Evolutionary conservation across 2,113 vertebrate species (phyloP), one percentile per base, ranked within the genome.

Genomic region (Chaetodon auriga): DNA sequence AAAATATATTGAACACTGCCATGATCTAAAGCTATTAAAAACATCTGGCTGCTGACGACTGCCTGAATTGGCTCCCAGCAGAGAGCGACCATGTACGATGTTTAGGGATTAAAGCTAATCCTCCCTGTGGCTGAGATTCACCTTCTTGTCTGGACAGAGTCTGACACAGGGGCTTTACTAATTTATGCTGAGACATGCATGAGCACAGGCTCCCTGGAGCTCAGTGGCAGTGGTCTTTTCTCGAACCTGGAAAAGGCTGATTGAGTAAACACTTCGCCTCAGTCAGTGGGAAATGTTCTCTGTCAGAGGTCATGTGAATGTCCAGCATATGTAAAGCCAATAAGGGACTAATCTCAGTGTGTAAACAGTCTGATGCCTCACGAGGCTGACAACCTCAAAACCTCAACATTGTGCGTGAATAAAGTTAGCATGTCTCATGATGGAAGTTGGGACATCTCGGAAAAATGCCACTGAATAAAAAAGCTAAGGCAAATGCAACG

Each of bases 101-200:
- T 89, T 81, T 63, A 57, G 82, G 91, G 92, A 93, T 94, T 89
- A 93, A 53, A 85, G 80, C 53, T 92, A 90, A 93, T 94, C 88
- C 87, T 87, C 83, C 87, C 90, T 75, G 88, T 93, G 90, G 92
- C 84, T 92, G 83, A 89, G 92, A 92, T 92, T 94, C 91, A 93
- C 93, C 91, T 92, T 90, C 84, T 91, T 81, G 90, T 93, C 92
- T 93, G 92, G 87, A 90, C 87, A 81, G 73, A 83, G 89, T 90
- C 90, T 86, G 89, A 93, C 91, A 91, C 85, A 72, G 89, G 75
- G 83, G 92, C 89, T 88, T 86, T 85, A 70, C 82, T 93, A 91
- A 94, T 94, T 91, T 93, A 92, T 94, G 87, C 91, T 87, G 82
- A 89, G 91, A 92, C 89, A 92, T 92, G 92, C 90, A 86, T 81